These are phyloP conservation scores for Halichoerus grypus DNA, from an alignment of 2,113 vertebrate genomes.

Conservation along the genomic window DNA sequence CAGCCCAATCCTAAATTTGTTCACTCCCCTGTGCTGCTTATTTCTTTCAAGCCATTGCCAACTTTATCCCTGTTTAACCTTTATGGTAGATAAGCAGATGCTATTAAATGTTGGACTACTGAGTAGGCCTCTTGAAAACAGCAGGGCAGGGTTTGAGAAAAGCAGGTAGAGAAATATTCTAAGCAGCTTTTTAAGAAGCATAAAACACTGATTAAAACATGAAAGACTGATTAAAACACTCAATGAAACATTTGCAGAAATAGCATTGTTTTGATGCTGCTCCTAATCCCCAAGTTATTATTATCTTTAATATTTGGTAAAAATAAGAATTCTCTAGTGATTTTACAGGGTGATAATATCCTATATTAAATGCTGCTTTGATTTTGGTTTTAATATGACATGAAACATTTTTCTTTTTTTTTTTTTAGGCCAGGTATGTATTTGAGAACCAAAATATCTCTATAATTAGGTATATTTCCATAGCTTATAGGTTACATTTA, in stretches of 20 bases:
- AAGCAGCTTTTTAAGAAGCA: neutral
- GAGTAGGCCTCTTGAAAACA: conserved; percentile 82
- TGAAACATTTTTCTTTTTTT: conserved; percentile 25
- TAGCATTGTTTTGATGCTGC: conserved; percentile 62
- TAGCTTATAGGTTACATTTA: conserved; percentile 31
- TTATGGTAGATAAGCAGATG: conserved; percentile 85
- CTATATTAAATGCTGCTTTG: neutral
- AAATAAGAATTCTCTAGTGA: neutral
- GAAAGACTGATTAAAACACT: neutral
- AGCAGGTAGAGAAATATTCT: conserved; percentile 78
- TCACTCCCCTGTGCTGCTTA: conserved; percentile 61
- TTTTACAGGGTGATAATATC: conserved; percentile 5
- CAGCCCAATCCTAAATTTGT: conserved; percentile 76
- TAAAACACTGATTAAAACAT: conserved; percentile 43
- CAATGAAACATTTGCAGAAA: conserved; percentile 73
- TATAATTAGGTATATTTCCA: neutral
- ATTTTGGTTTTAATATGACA: neutral
- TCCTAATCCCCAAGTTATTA: conserved; percentile 25
- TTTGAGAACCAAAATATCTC: conserved; percentile 54
- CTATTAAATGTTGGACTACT: conserved; percentile 84
- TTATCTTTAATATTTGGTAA: neutral
- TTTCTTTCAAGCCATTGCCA: conserved; percentile 77
- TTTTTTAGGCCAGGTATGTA: neutral
- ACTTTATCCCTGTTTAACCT: conserved; percentile 81
- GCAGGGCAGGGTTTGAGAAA: conserved; percentile 82